Conservation (phyloP, 1,140 invertebrate species). For the Agraylea sexmaculata region DNA sequence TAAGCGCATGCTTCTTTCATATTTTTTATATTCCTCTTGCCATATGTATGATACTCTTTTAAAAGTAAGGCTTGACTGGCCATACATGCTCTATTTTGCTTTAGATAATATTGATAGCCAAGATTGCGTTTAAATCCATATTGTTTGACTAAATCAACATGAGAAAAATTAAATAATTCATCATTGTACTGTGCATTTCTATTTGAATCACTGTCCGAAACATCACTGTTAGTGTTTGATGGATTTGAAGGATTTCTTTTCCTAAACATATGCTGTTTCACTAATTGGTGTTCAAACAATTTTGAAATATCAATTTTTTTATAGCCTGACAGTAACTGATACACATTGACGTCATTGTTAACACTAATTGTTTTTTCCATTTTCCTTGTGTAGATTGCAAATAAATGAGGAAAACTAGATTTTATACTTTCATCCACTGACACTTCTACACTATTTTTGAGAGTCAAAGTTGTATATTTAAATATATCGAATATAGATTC, state of each 20-base stretch:
- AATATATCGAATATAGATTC: constrained; percentile 38
- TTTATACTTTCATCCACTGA: constrained; percentile 11
- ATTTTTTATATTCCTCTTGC: constrained; percentile 34
- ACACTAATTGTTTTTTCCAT: constrained; percentile 27
- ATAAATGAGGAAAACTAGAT: constrained; percentile 32
- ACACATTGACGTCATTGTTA: constrained; percentile 41
- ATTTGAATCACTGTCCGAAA: constrained; percentile 16
- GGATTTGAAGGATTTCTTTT: constrained; percentile 26
- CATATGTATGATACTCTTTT: constrained; percentile 36
- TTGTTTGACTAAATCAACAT: constrained; percentile 40
- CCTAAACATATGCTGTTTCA: constrained; percentile 28
- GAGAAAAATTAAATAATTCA: constrained; percentile 45
- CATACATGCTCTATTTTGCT: constrained; percentile 50
- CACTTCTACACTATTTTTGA: constrained; percentile 25
- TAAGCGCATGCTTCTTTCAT: constrained; percentile 42
- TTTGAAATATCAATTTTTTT: constrained; percentile 42
- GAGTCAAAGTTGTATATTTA: constrained; percentile 30
- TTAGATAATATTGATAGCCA: constrained; percentile 51
- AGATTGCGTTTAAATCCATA: constrained; percentile 49
- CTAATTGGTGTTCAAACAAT: constrained; percentile 43
- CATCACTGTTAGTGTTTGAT: constrained; percentile 34
- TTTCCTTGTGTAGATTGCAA: constrained; percentile 34
- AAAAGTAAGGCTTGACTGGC: constrained; percentile 41
- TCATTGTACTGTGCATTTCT: background rate
- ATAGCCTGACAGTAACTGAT: constrained; percentile 44